Conservation (phyloP, 2,888 invertebrate genomes). For the Nephrotoma flavescens region DNA sequence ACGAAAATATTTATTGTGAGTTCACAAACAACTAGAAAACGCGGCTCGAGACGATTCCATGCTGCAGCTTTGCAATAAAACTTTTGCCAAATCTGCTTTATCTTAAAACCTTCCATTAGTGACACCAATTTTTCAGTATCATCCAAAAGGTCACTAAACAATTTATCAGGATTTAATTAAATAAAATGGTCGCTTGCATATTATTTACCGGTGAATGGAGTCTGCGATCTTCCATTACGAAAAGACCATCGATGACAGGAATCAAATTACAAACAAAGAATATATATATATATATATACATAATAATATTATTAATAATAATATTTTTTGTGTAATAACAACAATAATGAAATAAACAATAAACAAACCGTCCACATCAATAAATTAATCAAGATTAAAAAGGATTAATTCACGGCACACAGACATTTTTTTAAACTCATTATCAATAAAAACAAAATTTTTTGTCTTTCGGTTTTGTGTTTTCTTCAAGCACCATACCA, state of each 20-base stretch:
- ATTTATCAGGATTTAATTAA: neutral
- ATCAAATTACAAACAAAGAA: neutral
- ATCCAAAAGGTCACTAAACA: neutral
- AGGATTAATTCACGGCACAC: neutral
- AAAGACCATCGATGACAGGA: neutral
- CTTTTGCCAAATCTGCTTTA: neutral
- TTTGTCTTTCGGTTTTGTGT: neutral
- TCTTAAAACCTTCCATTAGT: neutral
- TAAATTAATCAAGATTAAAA: neutral
- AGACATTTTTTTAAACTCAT: neutral
- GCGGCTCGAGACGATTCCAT: too few species aligned
- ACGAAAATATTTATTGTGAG: too few species aligned
- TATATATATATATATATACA: neutral
- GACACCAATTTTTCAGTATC: neutral
- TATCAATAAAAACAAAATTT: neutral
- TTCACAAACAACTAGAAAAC: too few species aligned
- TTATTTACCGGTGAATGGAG: neutral
- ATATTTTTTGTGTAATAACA: neutral
- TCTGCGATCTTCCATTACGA: neutral
- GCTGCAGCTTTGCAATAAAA: neutral
- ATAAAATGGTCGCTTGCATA: neutral
- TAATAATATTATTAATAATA: neutral
- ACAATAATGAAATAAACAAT: neutral
- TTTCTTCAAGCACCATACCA: neutral
- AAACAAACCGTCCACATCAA: neutral